Percentiles rank a stretch among this genome's conserved stretches.
Evolutionary conservation across 2,888 invertebrate species (phyloP).

Genomic region (Parthenolecanium corni): DNA sequence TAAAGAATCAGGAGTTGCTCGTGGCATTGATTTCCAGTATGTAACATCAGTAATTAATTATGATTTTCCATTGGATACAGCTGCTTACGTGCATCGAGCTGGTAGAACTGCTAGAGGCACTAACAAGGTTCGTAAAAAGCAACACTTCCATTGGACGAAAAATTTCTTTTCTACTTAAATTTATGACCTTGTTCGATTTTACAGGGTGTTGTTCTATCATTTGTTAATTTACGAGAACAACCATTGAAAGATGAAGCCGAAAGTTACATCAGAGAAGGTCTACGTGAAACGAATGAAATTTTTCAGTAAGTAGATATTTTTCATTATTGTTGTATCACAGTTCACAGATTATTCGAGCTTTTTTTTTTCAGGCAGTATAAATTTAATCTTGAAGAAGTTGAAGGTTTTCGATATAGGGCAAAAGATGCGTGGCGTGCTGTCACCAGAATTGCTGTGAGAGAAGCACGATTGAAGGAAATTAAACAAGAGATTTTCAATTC

Average conservation of each 20-base stretch:
- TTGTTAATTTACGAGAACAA: constrained; percentile 71
- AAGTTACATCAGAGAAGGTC: constrained; percentile 52
- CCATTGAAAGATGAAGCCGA: constrained; percentile 63
- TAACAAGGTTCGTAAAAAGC: constrained; percentile 48
- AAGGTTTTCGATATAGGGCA: constrained; percentile 88
- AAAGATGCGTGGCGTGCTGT: constrained; percentile 92
- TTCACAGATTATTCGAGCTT: background rate
- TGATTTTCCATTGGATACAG: constrained; percentile 84
- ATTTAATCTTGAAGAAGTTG: constrained; percentile 89
- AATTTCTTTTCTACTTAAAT: background rate
- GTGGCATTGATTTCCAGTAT: constrained; percentile 96
- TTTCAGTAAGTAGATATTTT: constrained; percentile 48
- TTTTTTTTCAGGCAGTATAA: constrained; percentile 63
- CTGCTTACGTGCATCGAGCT: constrained; percentile 89
- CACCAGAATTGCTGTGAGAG: constrained; percentile 82
- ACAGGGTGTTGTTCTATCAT: constrained; percentile 74
- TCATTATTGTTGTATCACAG: background rate
- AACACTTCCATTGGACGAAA: constrained; percentile 25
- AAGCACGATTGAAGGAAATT: constrained; percentile 91
- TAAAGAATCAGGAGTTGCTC: constrained; percentile 86
- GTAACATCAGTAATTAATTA: constrained; percentile 97
- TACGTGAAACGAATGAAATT: constrained; percentile 49
- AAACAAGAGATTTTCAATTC: constrained; percentile 86
- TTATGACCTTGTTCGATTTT: constrained; percentile 32
- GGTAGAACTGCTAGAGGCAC: constrained; percentile 82